A percentile compares a stretch with the other conserved stretches of the same genome.
These are phyloP conservation scores for Caenorhabditis doughertyi DNA, from an alignment of 2,888 invertebrate species.

Conservation along the genomic window DNA sequence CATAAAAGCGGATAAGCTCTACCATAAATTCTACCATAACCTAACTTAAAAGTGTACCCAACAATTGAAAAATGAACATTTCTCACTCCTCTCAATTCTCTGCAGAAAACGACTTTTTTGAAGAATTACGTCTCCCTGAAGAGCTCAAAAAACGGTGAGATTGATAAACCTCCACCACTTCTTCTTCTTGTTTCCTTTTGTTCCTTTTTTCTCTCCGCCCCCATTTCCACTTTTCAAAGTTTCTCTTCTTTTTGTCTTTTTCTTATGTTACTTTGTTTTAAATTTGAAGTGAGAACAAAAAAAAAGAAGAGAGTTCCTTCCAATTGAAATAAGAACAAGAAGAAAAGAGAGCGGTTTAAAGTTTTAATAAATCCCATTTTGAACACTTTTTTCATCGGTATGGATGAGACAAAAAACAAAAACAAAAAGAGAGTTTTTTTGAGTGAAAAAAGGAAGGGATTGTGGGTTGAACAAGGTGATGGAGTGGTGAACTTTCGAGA, in stretches of 20 bases:
- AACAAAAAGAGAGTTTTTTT: slow-evolving; percentile 9
- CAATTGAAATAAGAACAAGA: slow-evolving; percentile 5
- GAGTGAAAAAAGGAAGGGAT: background rate
- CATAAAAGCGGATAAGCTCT: too few relatives aligned
- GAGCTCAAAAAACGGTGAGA: slow-evolving; percentile 59
- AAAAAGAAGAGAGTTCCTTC: slow-evolving; percentile 20
- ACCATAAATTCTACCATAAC: too few relatives aligned
- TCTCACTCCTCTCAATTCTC: background rate
- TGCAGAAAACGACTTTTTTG: background rate
- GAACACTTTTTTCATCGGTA: slow-evolving; percentile 3
- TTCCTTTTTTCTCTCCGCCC: slow-evolving; percentile 25
- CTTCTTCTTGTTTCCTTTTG: slow-evolving; percentile 1
- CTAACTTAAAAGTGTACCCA: too few relatives aligned
- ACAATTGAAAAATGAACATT: too few relatives aligned
- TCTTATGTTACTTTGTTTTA: slow-evolving; percentile 34
- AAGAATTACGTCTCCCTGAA: slow-evolving; percentile 50
- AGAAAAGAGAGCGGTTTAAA: slow-evolving; percentile 29
- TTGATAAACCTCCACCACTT: slow-evolving; percentile 47
- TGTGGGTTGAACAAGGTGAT: slow-evolving; percentile 13
- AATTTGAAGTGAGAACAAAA: slow-evolving; percentile 31
- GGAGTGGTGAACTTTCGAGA: slow-evolving; percentile 48
- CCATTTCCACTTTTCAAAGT: slow-evolving; percentile 9
- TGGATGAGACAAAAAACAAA: slow-evolving; percentile 5
- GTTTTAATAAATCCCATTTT: slow-evolving; percentile 40
- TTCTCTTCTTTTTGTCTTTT: background rate